Conservation (phyloP, 2,888 invertebrate genomes). For the Hemaris fuciformis region DNA sequence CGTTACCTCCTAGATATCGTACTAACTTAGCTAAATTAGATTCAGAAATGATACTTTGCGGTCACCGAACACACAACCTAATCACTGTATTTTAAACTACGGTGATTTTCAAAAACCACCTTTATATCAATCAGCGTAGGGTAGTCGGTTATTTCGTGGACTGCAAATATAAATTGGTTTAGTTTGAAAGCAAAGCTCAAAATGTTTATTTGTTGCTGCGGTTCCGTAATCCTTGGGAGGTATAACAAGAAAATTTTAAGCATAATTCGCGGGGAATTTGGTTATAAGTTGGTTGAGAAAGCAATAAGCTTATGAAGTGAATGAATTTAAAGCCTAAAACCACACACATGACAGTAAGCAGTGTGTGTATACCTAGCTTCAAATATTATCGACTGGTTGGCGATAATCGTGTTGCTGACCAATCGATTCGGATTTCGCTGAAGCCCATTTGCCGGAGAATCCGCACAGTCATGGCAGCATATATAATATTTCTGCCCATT, state of each 20-base stretch:
- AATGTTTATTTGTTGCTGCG: constrained; percentile 23
- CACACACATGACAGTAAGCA: no score
- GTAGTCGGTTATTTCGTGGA: not conserved
- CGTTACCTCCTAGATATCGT: not conserved
- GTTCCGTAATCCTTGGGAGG: constrained; percentile 17
- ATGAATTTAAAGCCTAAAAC: no score
- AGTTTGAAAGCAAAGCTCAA: constrained; percentile 10
- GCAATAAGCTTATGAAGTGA: not conserved
- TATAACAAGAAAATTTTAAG: constrained; percentile 3
- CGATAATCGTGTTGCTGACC: no score
- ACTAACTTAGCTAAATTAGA: constrained; percentile 12
- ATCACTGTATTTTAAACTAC: no score
- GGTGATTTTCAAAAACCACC: not conserved
- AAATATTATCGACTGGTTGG: no score
- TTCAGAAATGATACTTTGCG: constrained; percentile 18
- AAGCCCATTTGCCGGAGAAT: no score
- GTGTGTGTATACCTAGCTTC: no score
- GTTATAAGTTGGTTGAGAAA: constrained; percentile 12
- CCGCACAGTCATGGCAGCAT: no score
- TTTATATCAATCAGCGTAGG: not conserved
- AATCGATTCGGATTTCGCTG: no score
- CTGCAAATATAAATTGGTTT: not conserved
- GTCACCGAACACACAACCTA: constrained; percentile 9
- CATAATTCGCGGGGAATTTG: not conserved
- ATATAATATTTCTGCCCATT: no score